phyloP scores from a whole-genome alignment of 2,888 invertebrate genomes.

The Gymnosoma rotundatum region DNA sequence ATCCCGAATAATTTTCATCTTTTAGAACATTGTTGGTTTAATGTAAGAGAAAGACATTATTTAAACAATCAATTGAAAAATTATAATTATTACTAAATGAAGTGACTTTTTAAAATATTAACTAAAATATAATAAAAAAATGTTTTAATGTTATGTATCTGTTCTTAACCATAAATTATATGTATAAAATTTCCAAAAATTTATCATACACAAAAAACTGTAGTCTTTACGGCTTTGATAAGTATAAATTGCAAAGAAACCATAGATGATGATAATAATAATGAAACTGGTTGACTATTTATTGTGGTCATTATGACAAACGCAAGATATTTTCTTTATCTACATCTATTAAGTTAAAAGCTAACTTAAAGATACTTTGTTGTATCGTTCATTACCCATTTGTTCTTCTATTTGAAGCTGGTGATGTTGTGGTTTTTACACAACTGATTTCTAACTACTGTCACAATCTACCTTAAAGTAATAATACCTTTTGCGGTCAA shows the following conservation, averaged over 20 bases:
- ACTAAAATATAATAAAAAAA: not conserved
- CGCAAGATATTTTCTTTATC: slow-evolving; percentile 22
- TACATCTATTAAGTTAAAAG: slow-evolving; percentile 41
- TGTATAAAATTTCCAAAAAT: not conserved
- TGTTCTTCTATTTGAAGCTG: not conserved
- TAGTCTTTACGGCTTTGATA: not conserved
- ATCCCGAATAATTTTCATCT: no score
- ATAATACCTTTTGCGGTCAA: slow-evolving; percentile 63
- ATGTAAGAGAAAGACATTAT: no score
- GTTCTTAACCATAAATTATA: slow-evolving; percentile 41
- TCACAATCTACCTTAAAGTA: slow-evolving; percentile 43
- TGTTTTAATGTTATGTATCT: no score
- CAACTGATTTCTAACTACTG: slow-evolving; percentile 12
- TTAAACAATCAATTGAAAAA: no score
- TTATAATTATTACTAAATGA: no score
- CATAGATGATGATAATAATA: slow-evolving; percentile 19
- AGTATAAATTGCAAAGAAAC: not conserved
- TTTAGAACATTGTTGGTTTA: no score
- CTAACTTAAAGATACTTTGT: not conserved
- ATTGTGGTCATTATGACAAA: slow-evolving; percentile 55
- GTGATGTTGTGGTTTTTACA: slow-evolving; percentile 38
- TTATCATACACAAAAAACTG: not conserved
- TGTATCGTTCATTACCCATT: not conserved
- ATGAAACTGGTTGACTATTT: slow-evolving; percentile 46
- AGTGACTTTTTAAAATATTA: no score